Conservation (phyloP, 2,113 vertebrate species). For the Chlorodrepanis virens region DNA sequence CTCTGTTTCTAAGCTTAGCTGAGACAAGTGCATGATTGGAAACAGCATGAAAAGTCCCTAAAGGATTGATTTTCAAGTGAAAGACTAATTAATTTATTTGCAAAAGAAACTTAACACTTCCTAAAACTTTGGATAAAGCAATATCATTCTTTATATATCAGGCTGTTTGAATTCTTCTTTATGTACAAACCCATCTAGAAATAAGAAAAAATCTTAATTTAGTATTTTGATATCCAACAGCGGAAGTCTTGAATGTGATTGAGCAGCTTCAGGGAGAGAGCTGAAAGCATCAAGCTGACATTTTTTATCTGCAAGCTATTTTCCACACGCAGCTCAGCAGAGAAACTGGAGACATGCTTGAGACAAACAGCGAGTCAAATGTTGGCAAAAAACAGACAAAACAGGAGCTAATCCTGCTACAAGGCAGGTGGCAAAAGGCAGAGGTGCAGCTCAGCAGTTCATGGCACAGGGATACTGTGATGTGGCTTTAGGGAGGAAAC, state of each 20-base stretch:
- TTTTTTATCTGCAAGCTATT: not conserved
- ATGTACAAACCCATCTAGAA: not conserved
- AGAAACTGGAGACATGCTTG: not conserved
- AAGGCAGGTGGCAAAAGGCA: not conserved
- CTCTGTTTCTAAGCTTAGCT: not conserved
- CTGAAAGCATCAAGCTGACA: not conserved
- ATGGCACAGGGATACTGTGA: not conserved
- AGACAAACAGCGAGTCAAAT: not conserved
- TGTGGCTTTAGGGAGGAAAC: not conserved
- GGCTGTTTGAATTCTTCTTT: not conserved
- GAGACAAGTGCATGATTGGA: not conserved
- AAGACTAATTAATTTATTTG: not conserved
- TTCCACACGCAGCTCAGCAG: not conserved
- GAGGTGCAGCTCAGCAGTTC: not conserved
- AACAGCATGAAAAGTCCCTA: not conserved
- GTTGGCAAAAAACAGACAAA: not conserved
- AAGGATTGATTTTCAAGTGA: not conserved
- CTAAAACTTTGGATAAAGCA: not conserved
- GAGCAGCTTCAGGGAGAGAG: not conserved
- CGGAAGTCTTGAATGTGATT: not conserved
- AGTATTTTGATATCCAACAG: not conserved
- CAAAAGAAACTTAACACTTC: not conserved
- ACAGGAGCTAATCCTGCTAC: not conserved
- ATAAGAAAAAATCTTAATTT: not conserved
- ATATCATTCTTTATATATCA: not conserved